Conservation (phyloP, 2,113 vertebrate genomes). For the Lipotes vexillifer region DNA sequence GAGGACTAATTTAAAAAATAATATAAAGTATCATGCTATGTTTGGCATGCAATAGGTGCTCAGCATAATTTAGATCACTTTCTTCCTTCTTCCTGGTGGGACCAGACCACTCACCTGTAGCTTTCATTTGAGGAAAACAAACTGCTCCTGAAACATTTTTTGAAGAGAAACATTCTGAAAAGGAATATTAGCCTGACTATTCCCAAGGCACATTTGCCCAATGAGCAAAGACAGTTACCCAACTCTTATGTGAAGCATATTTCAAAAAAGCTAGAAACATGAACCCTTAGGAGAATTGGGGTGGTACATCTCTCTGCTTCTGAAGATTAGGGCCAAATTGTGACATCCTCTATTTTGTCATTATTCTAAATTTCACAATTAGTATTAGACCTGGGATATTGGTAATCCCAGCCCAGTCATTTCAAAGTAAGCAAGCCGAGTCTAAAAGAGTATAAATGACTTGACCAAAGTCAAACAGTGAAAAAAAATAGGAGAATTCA, state of each 20-base stretch:
- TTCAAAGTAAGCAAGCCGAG: conserved; percentile 10
- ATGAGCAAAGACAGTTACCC: not conserved
- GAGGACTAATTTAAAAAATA: not conserved
- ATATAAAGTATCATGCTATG: not conserved
- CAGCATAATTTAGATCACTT: conserved; percentile 8
- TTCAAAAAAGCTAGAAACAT: conserved; percentile 49
- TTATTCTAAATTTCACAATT: conserved; percentile 14
- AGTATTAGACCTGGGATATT: not conserved
- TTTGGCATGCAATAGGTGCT: not conserved
- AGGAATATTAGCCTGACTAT: not conserved
- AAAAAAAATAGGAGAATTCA: not conserved
- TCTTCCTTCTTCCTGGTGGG: not conserved
- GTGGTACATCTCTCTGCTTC: not conserved
- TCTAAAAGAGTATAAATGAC: not conserved
- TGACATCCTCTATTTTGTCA: conserved; percentile 25
- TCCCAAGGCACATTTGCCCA: not conserved
- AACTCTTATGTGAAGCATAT: conserved; percentile 7
- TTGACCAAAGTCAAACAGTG: conserved; percentile 1
- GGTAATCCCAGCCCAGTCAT: not conserved
- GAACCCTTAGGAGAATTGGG: not conserved
- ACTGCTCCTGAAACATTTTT: not conserved
- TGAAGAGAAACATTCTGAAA: not conserved
- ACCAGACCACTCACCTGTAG: not conserved
- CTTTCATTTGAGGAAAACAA: conserved; percentile 31
- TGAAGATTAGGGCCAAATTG: conserved; percentile 2